Evolutionary conservation across 1,140 invertebrate genomes (phyloP).

Genomic region (Aphelinus atriplicis): DNA sequence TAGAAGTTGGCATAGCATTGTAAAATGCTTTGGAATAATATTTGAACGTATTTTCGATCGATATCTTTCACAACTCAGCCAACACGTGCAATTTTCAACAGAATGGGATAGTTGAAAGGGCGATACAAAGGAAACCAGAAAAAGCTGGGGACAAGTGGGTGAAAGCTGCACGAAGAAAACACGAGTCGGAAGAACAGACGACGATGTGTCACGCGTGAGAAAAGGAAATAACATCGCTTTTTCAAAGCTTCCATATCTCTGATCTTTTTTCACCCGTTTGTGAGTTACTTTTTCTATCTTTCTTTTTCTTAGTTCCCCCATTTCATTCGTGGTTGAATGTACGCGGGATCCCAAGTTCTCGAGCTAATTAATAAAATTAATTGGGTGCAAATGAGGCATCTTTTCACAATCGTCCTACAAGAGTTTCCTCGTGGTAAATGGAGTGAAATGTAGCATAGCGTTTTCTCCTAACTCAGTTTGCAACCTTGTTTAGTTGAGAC

Average conservation of each 20-base stretch:
- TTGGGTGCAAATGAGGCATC: too few species aligned
- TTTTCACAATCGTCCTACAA: too few species aligned
- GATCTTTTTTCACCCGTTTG: not conserved
- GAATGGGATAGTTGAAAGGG: not conserved
- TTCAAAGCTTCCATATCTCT: not conserved
- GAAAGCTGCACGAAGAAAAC: not conserved
- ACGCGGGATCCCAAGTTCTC: too few species aligned
- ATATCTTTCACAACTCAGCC: not conserved
- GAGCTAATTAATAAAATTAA: too few species aligned
- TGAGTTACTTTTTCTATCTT: not conserved
- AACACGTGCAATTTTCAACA: not conserved
- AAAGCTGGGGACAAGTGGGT: too few species aligned
- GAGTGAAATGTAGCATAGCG: too few species aligned
- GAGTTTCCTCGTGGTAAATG: too few species aligned
- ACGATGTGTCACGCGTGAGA: conserved; percentile 5
- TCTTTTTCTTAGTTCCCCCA: not conserved
- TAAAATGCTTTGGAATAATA: not conserved
- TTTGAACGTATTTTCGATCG: not conserved
- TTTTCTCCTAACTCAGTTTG: too few species aligned
- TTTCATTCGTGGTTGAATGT: not conserved
- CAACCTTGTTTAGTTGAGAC: too few species aligned
- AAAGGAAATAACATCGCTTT: conserved; percentile 19
- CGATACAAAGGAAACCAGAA: not conserved
- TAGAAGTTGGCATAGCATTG: too few species aligned
- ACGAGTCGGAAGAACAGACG: conserved; percentile 15